These are phyloP conservation scores for Rhyzopertha dominica DNA, from an alignment of 1,140 invertebrate genomes.

Conservation along the genomic window DNA sequence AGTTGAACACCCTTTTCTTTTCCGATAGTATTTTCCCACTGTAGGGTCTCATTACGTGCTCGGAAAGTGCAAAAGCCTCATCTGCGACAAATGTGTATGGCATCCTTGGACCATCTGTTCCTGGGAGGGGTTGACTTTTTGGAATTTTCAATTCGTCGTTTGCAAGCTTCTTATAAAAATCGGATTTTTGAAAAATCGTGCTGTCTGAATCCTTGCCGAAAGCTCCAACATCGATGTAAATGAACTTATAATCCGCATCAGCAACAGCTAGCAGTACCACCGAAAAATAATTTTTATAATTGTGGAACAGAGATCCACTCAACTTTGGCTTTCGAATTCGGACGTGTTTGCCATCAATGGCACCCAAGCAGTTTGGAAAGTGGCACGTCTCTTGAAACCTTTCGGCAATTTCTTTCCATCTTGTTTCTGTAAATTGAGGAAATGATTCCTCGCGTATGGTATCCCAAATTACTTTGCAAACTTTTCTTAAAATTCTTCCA, in stretches of 20 bases:
- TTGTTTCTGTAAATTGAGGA: no score
- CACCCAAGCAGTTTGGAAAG: conserved; percentile 13
- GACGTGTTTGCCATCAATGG: conserved; percentile 25
- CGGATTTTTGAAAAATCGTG: conserved; percentile 9
- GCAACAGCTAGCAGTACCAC: conserved; percentile 30
- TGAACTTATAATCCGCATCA: conserved; percentile 36
- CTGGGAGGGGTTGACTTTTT: conserved; percentile 23
- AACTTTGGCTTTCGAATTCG: conserved; percentile 18
- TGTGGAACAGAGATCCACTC: conserved; percentile 24
- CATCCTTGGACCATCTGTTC: conserved; percentile 20
- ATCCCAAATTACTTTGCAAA: no score
- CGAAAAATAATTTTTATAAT: conserved; percentile 31
- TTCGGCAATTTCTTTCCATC: no score
- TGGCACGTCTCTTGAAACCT: no score
- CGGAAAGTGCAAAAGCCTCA: conserved; percentile 41
- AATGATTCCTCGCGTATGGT: no score
- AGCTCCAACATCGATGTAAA: conserved; percentile 43
- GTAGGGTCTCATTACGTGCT: conserved; percentile 42
- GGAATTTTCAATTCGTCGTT: conserved; percentile 27
- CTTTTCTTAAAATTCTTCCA: no score
- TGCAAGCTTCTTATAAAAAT: no score
- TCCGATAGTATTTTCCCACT: conserved; percentile 33
- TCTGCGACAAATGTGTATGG: conserved; percentile 34
- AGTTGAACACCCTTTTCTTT: conserved; percentile 47
- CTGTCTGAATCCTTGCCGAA: conserved; percentile 10